Evolutionary conservation across 1,140 invertebrate species (phyloP), one percentile per base, ranked within the genome.

Genomic region (Stratiolaelaps scimitus): DNA sequence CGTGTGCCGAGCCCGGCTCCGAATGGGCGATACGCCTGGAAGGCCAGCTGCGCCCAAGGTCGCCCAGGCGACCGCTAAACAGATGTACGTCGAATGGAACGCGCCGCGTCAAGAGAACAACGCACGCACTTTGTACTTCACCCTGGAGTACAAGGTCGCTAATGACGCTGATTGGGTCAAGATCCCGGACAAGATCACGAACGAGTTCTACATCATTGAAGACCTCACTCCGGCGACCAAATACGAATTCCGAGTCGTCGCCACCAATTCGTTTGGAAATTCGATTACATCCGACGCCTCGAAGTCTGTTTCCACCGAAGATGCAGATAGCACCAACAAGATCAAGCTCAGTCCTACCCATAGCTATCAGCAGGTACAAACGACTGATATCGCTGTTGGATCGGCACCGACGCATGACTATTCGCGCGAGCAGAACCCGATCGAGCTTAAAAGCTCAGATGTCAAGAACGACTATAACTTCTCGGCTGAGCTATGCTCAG

Each of bases 201-300:
- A 96, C 71, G 92, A 97, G 74, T 93, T 92, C 75, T 94, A 85
- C 71, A 75, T 95, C 0, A 80, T 96, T 0, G 81, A 82, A 69
- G 82, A 86, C 68, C 79, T 98, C 1, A 75, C 82, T 68, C 83
- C 88, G 0, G 81, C 85, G 64, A 86, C 83, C 1, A 83, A 81
- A 66, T 95, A 97, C 75, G 83, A 89, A 65, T 96, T 96, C 78
- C 80, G 92, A 65, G 76, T 98, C 7, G 83, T 86, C 1, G 89
- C 90, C 0, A 81, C 83, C 65, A 98, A 98, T 76, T 83, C 83
- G 43, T 90, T 97, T 72, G 93, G 92, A 1, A 60, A 60, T 26
- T 60, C 53, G 1, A 23, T n/a, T 23, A 60, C 53, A 5, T 60
- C 53, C 17, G 53, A 60, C 23, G 53, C 53, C 23, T 60, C 53